phyloP scores from a whole-genome alignment of 1,140 invertebrate genomes.

The Probaryconus sp. region DNA sequence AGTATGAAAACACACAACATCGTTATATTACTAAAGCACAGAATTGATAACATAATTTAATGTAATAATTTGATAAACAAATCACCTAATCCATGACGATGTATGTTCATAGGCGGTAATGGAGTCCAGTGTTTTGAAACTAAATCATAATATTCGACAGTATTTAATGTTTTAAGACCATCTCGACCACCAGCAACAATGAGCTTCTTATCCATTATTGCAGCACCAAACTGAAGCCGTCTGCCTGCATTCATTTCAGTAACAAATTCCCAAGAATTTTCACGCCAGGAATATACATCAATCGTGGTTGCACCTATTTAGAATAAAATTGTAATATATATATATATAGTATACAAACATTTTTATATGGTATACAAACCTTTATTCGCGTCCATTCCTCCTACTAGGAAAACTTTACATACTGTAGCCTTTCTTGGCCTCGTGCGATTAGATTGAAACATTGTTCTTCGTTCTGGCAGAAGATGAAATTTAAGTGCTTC shows the following conservation, averaged over 20 bases:
- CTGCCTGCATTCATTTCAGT: conserved; percentile 89
- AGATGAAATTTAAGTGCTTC: conserved; percentile 96
- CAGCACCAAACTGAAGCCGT: conserved; percentile 93
- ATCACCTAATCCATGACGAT: conserved; percentile 88
- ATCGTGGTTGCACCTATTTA: conserved; percentile 91
- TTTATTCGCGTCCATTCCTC: conserved; percentile 93
- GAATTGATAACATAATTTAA: neutral
- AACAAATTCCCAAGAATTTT: conserved; percentile 88
- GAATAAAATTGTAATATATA: too few species aligned
- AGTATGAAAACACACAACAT: conserved; percentile 12
- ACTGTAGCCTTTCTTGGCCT: conserved; percentile 94
- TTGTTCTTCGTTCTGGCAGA: conserved; percentile 88
- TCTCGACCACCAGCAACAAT: conserved; percentile 93
- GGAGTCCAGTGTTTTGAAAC: conserved; percentile 87
- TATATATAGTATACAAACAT: neutral
- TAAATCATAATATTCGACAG: conserved; percentile 91
- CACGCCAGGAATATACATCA: conserved; percentile 91
- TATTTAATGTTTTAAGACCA: conserved; percentile 95
- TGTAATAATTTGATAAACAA: neutral
- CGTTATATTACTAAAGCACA: neutral
- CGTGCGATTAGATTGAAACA: conserved; percentile 87
- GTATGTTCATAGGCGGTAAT: conserved; percentile 93
- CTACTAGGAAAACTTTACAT: conserved; percentile 90
- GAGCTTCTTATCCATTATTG: conserved; percentile 90
- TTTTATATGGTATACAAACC: conserved; percentile 66